These are phyloP conservation scores for Steatornis caripensis DNA, from an alignment of 2,113 vertebrate species.

Conservation along the genomic window DNA sequence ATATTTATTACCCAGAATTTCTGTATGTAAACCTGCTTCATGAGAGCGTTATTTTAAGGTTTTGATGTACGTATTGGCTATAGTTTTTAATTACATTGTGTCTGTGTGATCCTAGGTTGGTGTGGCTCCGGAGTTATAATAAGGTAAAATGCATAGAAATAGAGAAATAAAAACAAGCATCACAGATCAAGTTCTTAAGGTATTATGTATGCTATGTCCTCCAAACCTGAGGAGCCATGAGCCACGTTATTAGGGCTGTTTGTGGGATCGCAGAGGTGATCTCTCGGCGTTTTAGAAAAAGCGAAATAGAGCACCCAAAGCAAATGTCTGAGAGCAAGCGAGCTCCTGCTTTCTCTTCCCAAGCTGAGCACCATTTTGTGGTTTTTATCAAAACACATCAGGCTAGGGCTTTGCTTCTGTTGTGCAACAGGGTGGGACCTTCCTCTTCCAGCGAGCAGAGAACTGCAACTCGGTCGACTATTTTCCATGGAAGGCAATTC, in stretches of 20 bases:
- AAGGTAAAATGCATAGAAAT: neutral
- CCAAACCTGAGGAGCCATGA: neutral
- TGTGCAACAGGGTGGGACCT: neutral
- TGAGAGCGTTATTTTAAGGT: neutral
- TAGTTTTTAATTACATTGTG: neutral
- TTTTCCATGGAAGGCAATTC: constrained; percentile 53
- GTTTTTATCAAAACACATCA: neutral
- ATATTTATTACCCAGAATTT: neutral
- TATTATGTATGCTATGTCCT: fast-evolving
- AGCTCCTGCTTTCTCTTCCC: neutral
- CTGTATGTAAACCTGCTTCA: neutral
- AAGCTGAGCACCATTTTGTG: neutral
- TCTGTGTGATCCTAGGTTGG: neutral
- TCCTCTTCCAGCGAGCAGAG: neutral
- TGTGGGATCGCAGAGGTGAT: fast-evolving
- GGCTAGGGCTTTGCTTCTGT: neutral
- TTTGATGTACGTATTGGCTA: neutral
- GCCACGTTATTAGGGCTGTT: neutral
- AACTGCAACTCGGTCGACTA: neutral
- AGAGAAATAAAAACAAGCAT: neutral
- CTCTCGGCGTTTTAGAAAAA: neutral
- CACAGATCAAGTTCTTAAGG: neutral
- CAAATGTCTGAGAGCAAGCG: fast-evolving
- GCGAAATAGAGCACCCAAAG: neutral
- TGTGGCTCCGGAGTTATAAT: neutral